Evolutionary conservation across 2,888 invertebrate species (phyloP).

Genomic region (Silvanus unidentatus): DNA sequence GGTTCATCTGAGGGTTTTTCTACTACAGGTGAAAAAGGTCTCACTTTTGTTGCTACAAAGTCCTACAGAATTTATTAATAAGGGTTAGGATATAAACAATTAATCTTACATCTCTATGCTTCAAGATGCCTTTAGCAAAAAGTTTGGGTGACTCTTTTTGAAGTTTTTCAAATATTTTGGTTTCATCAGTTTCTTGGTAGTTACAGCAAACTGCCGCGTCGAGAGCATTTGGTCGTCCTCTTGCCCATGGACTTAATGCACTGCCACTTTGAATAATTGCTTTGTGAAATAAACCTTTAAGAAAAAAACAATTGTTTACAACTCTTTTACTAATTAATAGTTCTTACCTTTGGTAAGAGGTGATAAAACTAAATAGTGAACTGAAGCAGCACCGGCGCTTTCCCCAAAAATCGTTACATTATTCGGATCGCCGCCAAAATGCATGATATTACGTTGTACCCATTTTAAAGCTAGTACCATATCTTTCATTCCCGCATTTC

Average conservation of each 20-base stretch:
- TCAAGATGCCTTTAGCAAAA: constrained; percentile 11
- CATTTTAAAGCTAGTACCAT: constrained; percentile 50
- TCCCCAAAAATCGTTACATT: constrained; percentile 53
- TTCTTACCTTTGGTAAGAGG: constrained; percentile 46
- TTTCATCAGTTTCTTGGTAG: constrained; percentile 29
- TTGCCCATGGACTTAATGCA: constrained; percentile 32
- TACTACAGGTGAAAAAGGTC: constrained; percentile 32
- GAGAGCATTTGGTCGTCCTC: constrained; percentile 25
- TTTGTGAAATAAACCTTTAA: constrained; percentile 36
- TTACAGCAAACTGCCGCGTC: constrained; percentile 28
- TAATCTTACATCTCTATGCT: constrained; percentile 26
- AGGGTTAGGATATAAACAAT: too few relatives aligned
- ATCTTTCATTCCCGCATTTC: constrained; percentile 53
- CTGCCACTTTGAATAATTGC: constrained; percentile 38
- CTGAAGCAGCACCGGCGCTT: constrained; percentile 50
- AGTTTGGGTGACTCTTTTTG: constrained; percentile 23
- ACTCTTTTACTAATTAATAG: neutral
- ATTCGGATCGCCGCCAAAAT: constrained; percentile 50
- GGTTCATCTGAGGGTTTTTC: constrained; percentile 25
- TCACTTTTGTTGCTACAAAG: constrained; percentile 20
- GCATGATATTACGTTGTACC: constrained; percentile 48
- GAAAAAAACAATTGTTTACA: constrained; percentile 11
- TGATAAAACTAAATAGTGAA: constrained; percentile 49
- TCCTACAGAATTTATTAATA: constrained; percentile 21
- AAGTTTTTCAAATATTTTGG: constrained; percentile 29